Percentiles rank a stretch among this genome's conserved stretches.
phyloP scores from a whole-genome alignment of 2,113 vertebrate genomes.

The Acinonyx jubatus region DNA sequence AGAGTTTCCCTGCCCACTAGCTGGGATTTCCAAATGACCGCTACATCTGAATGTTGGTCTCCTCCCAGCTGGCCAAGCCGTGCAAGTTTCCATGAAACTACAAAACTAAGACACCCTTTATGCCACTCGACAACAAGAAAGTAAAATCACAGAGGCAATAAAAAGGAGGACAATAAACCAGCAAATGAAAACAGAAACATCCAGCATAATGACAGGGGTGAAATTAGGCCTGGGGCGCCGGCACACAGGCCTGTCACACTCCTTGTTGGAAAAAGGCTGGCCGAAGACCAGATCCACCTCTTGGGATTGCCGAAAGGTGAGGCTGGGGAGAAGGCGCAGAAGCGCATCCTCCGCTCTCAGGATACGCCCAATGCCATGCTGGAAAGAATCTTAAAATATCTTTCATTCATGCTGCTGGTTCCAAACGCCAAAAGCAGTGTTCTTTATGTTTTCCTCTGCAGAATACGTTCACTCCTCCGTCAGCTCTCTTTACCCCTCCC shows the following conservation, averaged over 20 bases:
- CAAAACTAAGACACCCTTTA: slow-evolving; percentile 77
- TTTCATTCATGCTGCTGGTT: slow-evolving; percentile 1
- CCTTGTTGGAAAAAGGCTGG: slow-evolving; percentile 61
- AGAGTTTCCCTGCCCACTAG: slow-evolving; percentile 43
- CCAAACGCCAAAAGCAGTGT: neutral
- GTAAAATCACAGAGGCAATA: slow-evolving; percentile 71
- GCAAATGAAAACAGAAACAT: slow-evolving; percentile 71
- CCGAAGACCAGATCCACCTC: slow-evolving; percentile 68
- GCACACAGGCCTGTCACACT: slow-evolving; percentile 61
- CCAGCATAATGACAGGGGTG: slow-evolving; percentile 69
- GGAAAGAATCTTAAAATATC: neutral
- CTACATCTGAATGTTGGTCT: slow-evolving; percentile 19
- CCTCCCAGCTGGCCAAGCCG: slow-evolving; percentile 78
- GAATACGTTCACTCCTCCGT: neutral
- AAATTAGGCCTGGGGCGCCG: slow-evolving; percentile 74
- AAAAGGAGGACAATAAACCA: slow-evolving; percentile 65
- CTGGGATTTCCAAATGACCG: slow-evolving; percentile 68
- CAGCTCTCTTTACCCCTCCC: neutral
- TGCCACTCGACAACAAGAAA: slow-evolving; percentile 64
- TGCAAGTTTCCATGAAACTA: slow-evolving; percentile 78
- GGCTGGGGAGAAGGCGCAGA: slow-evolving; percentile 28
- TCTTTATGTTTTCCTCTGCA: neutral
- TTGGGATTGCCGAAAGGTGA: slow-evolving; percentile 70
- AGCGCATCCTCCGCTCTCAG: neutral
- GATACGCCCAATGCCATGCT: neutral